A percentile compares a stretch with the other conserved stretches of the same genome.
phyloP scores from a whole-genome alignment of 2,113 vertebrate genomes.

The Oryzias curvinotus region DNA sequence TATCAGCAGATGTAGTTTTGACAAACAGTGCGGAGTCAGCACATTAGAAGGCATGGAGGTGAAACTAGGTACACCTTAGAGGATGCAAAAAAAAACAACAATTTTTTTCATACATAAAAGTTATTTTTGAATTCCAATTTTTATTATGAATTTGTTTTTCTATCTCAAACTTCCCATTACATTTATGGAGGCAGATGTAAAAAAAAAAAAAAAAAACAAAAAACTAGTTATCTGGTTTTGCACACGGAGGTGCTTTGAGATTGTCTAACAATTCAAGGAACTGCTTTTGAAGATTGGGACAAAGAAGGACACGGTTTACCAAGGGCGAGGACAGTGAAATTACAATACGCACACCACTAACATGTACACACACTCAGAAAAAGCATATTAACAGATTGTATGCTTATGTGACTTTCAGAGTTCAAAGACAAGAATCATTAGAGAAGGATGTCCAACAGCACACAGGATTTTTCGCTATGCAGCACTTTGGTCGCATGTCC shows the following conservation, averaged over 20 bases:
- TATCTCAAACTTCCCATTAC: not conserved
- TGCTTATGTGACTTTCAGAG: conserved; percentile 12
- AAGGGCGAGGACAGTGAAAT: not conserved
- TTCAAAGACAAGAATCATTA: conserved; percentile 24
- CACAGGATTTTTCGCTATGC: conserved; percentile 25
- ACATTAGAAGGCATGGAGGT: conserved; percentile 16
- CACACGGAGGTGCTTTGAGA: no score
- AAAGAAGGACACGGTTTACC: not conserved
- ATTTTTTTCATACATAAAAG: no score
- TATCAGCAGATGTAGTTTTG: conserved; percentile 29
- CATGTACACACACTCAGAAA: not conserved
- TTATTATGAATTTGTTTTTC: conserved; percentile 1
- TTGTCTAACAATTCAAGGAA: conserved; percentile 7
- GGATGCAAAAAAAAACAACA: not conserved
- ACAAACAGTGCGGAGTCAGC: conserved; percentile 42
- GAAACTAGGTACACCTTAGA: not conserved
- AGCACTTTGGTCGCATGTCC: conserved; percentile 27
- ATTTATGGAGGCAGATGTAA: conserved; percentile 11
- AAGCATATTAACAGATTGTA: conserved; percentile 1
- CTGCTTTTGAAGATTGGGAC: conserved; percentile 14
- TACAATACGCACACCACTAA: not conserved
- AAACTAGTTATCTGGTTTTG: no score
- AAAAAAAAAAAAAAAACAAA: not conserved
- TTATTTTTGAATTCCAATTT: not conserved
- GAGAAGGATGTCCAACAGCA: conserved; percentile 27